Evolutionary conservation across 2,888 invertebrate species (phyloP), one percentile per base, ranked within the genome.

Genomic region (Globia sparganii): DNA sequence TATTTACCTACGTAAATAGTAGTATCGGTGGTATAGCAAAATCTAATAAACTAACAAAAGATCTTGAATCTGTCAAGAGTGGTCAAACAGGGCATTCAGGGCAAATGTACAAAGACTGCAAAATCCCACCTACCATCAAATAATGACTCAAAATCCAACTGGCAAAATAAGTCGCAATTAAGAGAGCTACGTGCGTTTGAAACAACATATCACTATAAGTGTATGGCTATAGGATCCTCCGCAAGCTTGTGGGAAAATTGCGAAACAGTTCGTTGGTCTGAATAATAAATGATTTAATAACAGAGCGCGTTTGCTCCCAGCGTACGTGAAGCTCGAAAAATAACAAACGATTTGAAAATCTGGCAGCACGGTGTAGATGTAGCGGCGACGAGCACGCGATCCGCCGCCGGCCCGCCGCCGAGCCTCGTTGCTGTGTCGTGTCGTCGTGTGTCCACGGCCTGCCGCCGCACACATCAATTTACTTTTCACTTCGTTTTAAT

Each of bases 251-350:
- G 95, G 95, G 96, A 95, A 95, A 95, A 95, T 95, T 94, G 94
- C 94, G 92, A 96, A 96, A 96, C 96, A 95, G 95, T 95, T 96
- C 95, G 95, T 94, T 94, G 95, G 91, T 91, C 91, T 96, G 96
- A 96, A 96, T 96, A 96, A 96, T 96, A 96, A 96, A 96, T 96
- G 95, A 96, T 96, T 96, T 96, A 96, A 96, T 96, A 96, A 96
- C 96, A 96, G 94, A 93, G 94, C 94, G 93, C 93, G 95, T 95
- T 95, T 95, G 94, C 94, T 95, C 93, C 94, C 94, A 94, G 90
- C 92, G 93, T 93, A 93, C 92, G 94, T 94, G 94, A 91, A 91
- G 92, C 91, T 94, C 94, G 92, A 96, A 96, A 96, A 96, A 96
- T 95, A 95, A 95, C 95, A 95, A 94, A 94, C 93, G 94, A 94